Evolutionary conservation across 2,888 invertebrate genomes (phyloP).

Genomic region (Diplolepis rosae): DNA sequence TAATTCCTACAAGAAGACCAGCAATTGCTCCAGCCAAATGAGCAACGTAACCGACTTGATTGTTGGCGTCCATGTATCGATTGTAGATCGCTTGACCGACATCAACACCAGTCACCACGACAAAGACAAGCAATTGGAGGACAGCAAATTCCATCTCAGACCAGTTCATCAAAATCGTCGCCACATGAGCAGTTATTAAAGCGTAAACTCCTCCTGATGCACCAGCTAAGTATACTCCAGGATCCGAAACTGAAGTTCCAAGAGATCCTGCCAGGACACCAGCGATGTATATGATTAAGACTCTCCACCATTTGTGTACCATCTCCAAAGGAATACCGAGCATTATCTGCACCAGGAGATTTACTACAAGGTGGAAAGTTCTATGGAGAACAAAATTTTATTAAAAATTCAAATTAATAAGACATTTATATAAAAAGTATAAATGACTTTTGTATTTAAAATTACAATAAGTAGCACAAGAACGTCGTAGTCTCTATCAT

Average conservation of each 20-base stretch:
- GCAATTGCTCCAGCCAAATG: slow-evolving; percentile 94
- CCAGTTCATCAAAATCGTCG: slow-evolving; percentile 97
- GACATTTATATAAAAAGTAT: too few relatives aligned
- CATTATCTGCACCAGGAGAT: slow-evolving; percentile 92
- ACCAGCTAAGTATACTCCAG: slow-evolving; percentile 88
- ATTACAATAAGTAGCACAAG: too few relatives aligned
- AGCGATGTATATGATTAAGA: slow-evolving; percentile 86
- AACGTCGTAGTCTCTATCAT: too few relatives aligned
- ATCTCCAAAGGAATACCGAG: slow-evolving; percentile 96
- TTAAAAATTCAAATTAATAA: neutral
- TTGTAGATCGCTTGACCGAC: slow-evolving; percentile 93
- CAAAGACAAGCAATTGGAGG: slow-evolving; percentile 87
- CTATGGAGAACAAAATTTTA: slow-evolving; percentile 73
- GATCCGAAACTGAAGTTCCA: slow-evolving; percentile 87
- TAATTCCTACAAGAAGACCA: slow-evolving; percentile 88
- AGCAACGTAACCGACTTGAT: slow-evolving; percentile 94
- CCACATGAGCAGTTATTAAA: slow-evolving; percentile 92
- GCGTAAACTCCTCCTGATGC: slow-evolving; percentile 98
- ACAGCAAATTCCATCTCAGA: slow-evolving; percentile 96
- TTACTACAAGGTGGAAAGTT: slow-evolving; percentile 90
- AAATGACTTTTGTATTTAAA: too few relatives aligned
- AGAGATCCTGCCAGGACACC: slow-evolving; percentile 91
- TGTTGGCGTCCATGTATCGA: slow-evolving; percentile 83
- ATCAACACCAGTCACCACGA: slow-evolving; percentile 88
- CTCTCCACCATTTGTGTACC: slow-evolving; percentile 97